Evolutionary conservation across 2,797 vertebrate species (phyloP), one percentile per base, ranked within the genome.

Genomic region (Denticeps clupeoides): DNA sequence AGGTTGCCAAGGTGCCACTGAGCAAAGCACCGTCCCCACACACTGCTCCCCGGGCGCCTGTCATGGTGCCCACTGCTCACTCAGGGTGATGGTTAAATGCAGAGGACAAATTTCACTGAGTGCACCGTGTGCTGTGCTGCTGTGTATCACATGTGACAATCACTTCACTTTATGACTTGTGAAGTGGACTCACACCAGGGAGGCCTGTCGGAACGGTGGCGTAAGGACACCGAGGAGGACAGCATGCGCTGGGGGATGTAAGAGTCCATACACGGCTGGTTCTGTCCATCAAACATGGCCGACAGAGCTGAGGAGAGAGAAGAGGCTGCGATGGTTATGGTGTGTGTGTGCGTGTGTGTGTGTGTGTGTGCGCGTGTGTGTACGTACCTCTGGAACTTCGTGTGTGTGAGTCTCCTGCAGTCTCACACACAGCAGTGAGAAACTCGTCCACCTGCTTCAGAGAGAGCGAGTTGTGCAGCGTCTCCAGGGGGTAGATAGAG

Each of bases 391-490:
- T 72, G 0, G 78, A 83, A 13, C 85, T 83, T 67, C 85, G 83
- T 25, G 72, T 73, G 12, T 89, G 89, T 0, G 84, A 70, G 9
- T 89, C 87, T 1, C 75, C 84, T 7, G 88, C 92, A 1, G 77
- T 89, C 65, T 86, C 82, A 60, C 91, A 94, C 58, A 97, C 75
- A 0, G 70, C 57, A 0, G 89, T 83, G 57, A 99, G 81, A 78
- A 99, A 99, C 68, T 87, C 81, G 49, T 87, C 86, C 64, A 99
- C 91, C 83, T 99, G 91, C 49, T 85, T 90, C 41, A 98, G 78
- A 3, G 95, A 99, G 57, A 99, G 90, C 1, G 91, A 91, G 78
- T 99, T 99, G 84, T 99, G 95, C 64, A 99, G 87, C 2, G 95
- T 99, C 68, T 99, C 95, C 79, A 99, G 71, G 0, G 95, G 93